These are phyloP conservation scores for Arremon aurantiirostris DNA, from an alignment of 2,797 vertebrate genomes.

Conservation along the genomic window DNA sequence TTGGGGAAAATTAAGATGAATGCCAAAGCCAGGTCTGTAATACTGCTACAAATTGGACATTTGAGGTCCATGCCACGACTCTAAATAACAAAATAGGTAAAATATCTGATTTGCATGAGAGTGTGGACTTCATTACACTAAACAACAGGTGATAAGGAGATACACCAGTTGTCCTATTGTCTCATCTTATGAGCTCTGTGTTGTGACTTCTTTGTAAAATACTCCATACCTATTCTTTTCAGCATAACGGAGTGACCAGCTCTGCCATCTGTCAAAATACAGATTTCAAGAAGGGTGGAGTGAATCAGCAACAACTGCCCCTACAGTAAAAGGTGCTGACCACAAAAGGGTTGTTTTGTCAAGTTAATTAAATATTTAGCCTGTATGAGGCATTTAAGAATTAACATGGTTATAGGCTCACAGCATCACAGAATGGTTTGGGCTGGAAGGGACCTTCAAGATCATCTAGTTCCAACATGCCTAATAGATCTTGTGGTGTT, in stretches of 20 bases:
- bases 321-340: not conserved
- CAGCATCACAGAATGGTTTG: not conserved
- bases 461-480: not conserved
- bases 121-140: not conserved
- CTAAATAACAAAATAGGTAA: slow-evolving; percentile 23
- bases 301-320: not conserved
- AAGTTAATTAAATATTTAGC: not conserved
- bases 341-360: not conserved
- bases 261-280: slow-evolving; percentile 28
- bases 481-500: not conserved
- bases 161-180: slow-evolving; percentile 3
- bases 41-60: slow-evolving; percentile 25
- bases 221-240: slow-evolving; percentile 35
- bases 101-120: not conserved
- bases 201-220: slow-evolving; percentile 57
- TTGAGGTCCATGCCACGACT: not conserved
- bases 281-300: not conserved
- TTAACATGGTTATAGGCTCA: not conserved
- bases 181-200: not conserved
- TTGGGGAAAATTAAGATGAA: slow-evolving; percentile 65
- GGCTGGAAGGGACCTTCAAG: not conserved
- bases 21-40: slow-evolving; percentile 9
- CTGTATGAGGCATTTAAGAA: not conserved
- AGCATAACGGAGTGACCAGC: not conserved
- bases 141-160: slow-evolving; percentile 35